Evolutionary conservation across 1,140 invertebrate species (phyloP).

Genomic region (Drosophila murphyi): DNA sequence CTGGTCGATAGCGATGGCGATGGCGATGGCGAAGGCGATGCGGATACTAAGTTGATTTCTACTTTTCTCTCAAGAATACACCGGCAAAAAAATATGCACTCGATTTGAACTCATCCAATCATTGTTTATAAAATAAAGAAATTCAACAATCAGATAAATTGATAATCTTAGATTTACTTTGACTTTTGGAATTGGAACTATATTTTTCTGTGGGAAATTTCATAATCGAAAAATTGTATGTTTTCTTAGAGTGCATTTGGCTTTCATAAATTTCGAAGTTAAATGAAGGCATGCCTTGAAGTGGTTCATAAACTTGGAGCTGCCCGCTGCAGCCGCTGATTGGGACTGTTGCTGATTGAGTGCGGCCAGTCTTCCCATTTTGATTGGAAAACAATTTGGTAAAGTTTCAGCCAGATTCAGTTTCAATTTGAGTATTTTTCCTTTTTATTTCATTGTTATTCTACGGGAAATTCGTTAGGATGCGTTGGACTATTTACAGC

Average conservation of each 20-base stretch:
- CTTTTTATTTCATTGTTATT: conserved; percentile 32
- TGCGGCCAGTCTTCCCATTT: conserved; percentile 14
- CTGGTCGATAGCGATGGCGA: conserved; percentile 19
- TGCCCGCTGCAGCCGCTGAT: conserved; percentile 27
- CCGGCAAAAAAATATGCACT: neutral
- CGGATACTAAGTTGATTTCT: conserved; percentile 61
- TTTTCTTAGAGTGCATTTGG: conserved; percentile 24
- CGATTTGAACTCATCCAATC: neutral
- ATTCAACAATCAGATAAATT: no score
- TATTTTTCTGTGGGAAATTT: no score
- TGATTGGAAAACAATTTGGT: conserved; percentile 74
- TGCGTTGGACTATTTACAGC: conserved; percentile 21
- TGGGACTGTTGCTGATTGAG: conserved; percentile 46
- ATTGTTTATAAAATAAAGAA: no score
- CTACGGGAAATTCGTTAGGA: conserved; percentile 64
- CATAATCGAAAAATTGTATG: no score
- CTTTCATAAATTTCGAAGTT: conserved; percentile 72
- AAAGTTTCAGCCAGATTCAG: conserved; percentile 35
- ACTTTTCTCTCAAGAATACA: conserved; percentile 30
- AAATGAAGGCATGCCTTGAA: conserved; percentile 27
- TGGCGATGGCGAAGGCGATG: conserved; percentile 9
- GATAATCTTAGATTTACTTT: neutral
- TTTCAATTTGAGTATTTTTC: conserved; percentile 6
- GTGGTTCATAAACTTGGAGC: conserved; percentile 30
- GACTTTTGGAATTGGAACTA: neutral